Evolutionary conservation across 1,140 invertebrate genomes (phyloP), one percentile per base, ranked within the genome.

Genomic region (Drosophila nigromelanica): DNA sequence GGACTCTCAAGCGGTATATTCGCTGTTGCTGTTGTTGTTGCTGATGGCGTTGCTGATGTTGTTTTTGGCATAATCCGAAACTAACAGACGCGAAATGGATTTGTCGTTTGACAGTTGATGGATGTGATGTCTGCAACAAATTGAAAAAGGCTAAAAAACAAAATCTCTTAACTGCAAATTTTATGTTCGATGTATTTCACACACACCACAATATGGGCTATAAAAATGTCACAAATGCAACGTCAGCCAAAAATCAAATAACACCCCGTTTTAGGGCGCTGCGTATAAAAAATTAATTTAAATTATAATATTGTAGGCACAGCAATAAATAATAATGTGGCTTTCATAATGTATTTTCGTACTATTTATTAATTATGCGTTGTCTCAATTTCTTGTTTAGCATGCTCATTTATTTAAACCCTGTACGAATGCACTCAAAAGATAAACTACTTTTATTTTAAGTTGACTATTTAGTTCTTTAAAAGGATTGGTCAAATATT

Each of bases 41-140:
- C 7, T 33, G 30, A 6, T 73, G 69, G 14, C 52, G 54, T 50
- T 54, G 37, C 15, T 48, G 48, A 48, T 75, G 70, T 80, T 73
- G 70, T 80, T 74, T 81, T 45, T 66, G 63, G 52, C 80, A 76
- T 70, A 81, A 81, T 81, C 78, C 74, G 70, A 82, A 81, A 78
- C 75, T 78, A 82, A 75, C 67, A 82, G 63, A 82, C 74, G 74
- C 78, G 79, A 82, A 82, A 82, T 74, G 71, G 71, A 71, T 81
- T 78, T 82, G 79, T 78, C 79, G 79, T 73, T 76, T 82, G 80
- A 82, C 79, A 83, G 60, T 82, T 82, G 80, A 82, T 82, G 80
- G 75, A 82, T 82, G 71, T 78, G 79, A 73, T 56, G 76, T 50
- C 27, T 61, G 70, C 54, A 67, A 12, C 39, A 48, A 67, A 51